Base-by-base conservation (phyloP, 2,113 vertebrate genomes). In the Brachypteracias leptosomus region DNA sequence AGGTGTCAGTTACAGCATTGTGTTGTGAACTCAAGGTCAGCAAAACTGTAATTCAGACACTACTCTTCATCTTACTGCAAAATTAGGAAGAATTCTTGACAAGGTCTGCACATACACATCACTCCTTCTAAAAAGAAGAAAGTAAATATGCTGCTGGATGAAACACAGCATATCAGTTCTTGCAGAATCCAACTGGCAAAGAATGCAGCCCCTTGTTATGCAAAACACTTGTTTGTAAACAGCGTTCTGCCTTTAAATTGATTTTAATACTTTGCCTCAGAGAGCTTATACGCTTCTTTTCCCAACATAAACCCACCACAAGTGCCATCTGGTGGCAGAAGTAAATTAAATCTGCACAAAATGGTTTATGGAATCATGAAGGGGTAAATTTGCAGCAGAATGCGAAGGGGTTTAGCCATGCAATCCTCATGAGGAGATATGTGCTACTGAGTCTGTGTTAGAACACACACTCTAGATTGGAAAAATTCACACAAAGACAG, bases 321-420 rank as follows among this genome's bases (percentile, higher is more conserved):
- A 49, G 92, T 95, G 95, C 96, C 97, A 96, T 90, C 92, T 97
- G 94, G 90, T 97, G 96, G 96, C 92, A 95, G 70, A 90, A 96
- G 51, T 58, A 83, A 88, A 78, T 84, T 65, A 76, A 66, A 87
- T 33, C 78, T 58, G 75, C 68, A 59, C 49, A 17, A 26, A 71
- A 35, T 46, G 13, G 28, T 38, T 6, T 3, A 6, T 44, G n/a
- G 38, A 9, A 38, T 42, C 35, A 7, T 35, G 19, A 33, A 10
- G n/a, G 58, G 68, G 33, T 63, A 44, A 10, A 54, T 84, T 83
- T 58, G 42, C 71, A 85, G 73, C 59, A 40, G 80, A 63, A 89
- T 3, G 14, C 40, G 49, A 62, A 82, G 52, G 47, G 85, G 22
- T 93, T 88, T 62, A 51, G 62, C 47, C 19, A 21, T 26, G 52